Evolutionary conservation across 2,113 vertebrate species (phyloP), one percentile per base, ranked within the genome.

Genomic region (Pterocles burchelli): DNA sequence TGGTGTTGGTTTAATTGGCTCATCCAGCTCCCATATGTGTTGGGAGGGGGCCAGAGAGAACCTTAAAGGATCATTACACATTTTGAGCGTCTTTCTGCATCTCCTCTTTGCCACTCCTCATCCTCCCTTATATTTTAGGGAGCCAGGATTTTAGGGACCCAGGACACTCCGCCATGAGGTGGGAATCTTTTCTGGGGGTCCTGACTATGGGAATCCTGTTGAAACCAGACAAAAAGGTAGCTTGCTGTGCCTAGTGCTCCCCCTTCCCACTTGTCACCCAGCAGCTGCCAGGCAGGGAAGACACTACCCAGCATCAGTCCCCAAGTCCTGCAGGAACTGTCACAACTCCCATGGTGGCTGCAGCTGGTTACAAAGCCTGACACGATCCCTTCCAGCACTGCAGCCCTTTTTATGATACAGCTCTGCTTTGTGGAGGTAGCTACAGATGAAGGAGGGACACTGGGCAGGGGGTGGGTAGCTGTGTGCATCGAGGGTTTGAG

Each of bases 21-120:
- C 95, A 93, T 91, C 91, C 91, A 94, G 74, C 84, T 95, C 91
- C 91, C 96, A 95, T 96, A 95, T 95, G 95, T 76, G 89, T 46
- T 96, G 96, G 94, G 95, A 95, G 48, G 80, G 79, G 96, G 94
- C 96, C 96, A 97, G 84, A 38, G 89, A 94, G 87, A 95, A 73
- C 94, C 95, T 96, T 95, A 97, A 93, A 91, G 58, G 57, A 73
- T 89, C 91, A 91, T 87, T 95, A 81, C 84, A 61, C 65, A 90
- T 92, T 75, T 75, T 0, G 0, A 65, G 48, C 1, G 0, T 88
- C 89, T 92, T 80, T 74, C 76, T 72, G 48, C 68, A 45, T 77
- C 91, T 92, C 76, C 36, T 87, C 59, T 75, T 61, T 88, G 70
- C 65, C 31, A 16, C 48, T 81, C 54, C 74, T 84, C 77, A 43